Evolutionary conservation across 2,888 invertebrate genomes (phyloP).

Genomic region (Chaitophorus viminalis): DNA sequence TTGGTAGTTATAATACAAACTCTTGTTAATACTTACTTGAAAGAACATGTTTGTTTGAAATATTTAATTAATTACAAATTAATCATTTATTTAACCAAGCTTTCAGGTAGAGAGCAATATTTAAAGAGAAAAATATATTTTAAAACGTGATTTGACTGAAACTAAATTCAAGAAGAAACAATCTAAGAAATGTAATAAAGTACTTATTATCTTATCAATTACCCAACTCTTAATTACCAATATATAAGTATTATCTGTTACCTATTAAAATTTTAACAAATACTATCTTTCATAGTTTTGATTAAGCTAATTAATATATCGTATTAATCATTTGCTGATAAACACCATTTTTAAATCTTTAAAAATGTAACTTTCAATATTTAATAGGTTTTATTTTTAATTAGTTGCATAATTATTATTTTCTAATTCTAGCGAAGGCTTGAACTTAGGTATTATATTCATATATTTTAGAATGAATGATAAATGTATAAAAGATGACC

Average conservation of each 20-base stretch:
- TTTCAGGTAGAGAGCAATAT: not conserved
- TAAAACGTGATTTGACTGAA: too few species aligned
- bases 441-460: too few species aligned
- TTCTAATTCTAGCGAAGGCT: not conserved
- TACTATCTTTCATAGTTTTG: not conserved
- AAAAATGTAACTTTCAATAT: not conserved
- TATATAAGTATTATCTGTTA: not conserved
- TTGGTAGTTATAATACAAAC: not conserved
- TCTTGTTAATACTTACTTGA: not conserved
- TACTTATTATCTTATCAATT: slow-evolving; percentile 29
- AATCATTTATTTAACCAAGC: not conserved
- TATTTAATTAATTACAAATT: not conserved
- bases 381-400: not conserved
- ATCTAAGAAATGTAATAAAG: not conserved
- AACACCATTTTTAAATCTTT: not conserved
- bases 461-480: too few species aligned
- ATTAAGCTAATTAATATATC: not conserved
- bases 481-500: not conserved
- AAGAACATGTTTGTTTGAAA: not conserved
- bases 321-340: not conserved
- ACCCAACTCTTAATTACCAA: slow-evolving; percentile 4
- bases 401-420: not conserved
- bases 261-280: not conserved
- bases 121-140: not conserved
- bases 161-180: not conserved